Conservation (phyloP, 2,797 vertebrate genomes). For the Vipera ursinii region DNA sequence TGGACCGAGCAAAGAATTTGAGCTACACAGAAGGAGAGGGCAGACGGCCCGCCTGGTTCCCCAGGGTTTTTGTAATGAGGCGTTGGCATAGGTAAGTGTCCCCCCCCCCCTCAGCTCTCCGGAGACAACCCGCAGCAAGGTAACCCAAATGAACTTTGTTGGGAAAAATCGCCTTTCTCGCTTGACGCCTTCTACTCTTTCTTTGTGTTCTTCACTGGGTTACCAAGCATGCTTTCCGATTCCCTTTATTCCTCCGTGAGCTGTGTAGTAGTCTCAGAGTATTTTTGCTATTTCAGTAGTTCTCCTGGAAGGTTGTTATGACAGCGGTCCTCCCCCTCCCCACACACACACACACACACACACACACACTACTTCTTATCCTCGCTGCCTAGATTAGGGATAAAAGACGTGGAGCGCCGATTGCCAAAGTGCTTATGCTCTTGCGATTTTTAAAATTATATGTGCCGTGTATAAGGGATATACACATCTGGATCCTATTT, state of each 20-base stretch:
- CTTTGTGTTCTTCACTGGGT: neutral
- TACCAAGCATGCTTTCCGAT: constrained; percentile 19
- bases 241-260: constrained; percentile 26
- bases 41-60: neutral
- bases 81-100: constrained; percentile 17
- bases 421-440: neutral
- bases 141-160: constrained; percentile 19
- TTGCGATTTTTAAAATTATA: constrained; percentile 25
- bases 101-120: neutral
- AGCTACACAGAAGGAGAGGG: neutral
- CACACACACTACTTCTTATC: neutral
- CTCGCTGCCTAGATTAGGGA: constrained; percentile 29
- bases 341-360: no score
- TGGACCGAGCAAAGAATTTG: neutral
- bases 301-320: constrained; percentile 65
- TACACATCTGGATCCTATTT: neutral
- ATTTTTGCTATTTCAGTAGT: constrained; percentile 43
- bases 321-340: constrained; percentile 24
- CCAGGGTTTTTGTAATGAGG: neutral
- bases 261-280: constrained; percentile 43
- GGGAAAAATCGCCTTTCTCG: neutral
- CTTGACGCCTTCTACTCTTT: neutral
- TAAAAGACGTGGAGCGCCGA: constrained; percentile 31
- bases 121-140: neutral
- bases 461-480: neutral